Percentiles rank a stretch among this genome's conserved stretches.
These are phyloP conservation scores for Halcyon senegalensis DNA, from an alignment of 2,113 vertebrate species.

Conservation along the genomic window DNA sequence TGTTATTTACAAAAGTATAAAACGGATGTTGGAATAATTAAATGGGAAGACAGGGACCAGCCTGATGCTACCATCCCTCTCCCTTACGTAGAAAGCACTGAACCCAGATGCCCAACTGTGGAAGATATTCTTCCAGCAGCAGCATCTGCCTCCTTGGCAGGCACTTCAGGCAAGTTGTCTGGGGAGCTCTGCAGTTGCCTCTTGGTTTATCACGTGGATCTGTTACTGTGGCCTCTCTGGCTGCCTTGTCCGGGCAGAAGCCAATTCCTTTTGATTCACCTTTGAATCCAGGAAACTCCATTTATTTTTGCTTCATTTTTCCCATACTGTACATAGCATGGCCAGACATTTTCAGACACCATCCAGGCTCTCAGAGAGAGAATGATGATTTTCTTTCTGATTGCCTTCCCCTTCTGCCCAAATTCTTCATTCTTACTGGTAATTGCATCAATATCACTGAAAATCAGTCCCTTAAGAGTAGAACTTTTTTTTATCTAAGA, in stretches of 20 bases:
- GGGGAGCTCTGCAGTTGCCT: slow-evolving; percentile 77
- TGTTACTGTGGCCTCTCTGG: slow-evolving; percentile 74
- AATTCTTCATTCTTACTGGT: slow-evolving; percentile 13
- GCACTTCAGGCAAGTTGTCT: slow-evolving; percentile 72
- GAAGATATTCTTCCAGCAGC: slow-evolving; percentile 79
- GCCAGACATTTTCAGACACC: background rate
- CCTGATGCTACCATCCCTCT: slow-evolving; percentile 55
- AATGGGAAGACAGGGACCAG: slow-evolving; percentile 4
- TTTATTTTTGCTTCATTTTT: slow-evolving; percentile 42
- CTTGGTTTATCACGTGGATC: slow-evolving; percentile 76
- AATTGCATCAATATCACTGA: slow-evolving; percentile 25
- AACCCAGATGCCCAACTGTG: slow-evolving; percentile 81
- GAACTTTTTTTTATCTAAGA: slow-evolving; percentile 5
- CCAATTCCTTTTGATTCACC: slow-evolving; percentile 75
- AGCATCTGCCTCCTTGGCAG: slow-evolving; percentile 85
- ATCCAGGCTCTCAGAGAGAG: background rate
- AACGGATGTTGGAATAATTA: slow-evolving; percentile 52
- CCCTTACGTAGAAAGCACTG: slow-evolving; percentile 72
- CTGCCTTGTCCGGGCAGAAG: slow-evolving; percentile 67
- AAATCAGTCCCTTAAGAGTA: background rate
- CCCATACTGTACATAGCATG: background rate
- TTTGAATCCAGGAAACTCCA: slow-evolving; percentile 65
- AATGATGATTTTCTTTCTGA: background rate
- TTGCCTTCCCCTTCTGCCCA: background rate
- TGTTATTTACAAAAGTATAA: slow-evolving; percentile 40